Base-by-base conservation (phyloP, 2,888 invertebrate genomes). In the Timema podura region DNA sequence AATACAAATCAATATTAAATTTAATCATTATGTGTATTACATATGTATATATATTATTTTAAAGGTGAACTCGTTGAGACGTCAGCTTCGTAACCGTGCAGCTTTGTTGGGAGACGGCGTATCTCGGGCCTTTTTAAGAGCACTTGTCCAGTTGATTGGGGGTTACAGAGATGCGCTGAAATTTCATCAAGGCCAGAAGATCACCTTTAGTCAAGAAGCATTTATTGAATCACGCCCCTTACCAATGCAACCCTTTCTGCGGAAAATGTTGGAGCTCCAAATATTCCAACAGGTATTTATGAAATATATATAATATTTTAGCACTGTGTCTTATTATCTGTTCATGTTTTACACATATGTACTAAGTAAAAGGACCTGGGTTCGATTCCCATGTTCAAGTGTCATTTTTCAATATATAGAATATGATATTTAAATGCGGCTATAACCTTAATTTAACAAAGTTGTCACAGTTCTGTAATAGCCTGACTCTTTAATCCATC, bases 131-230 rank as follows among this genome's bases (percentile, higher is more conserved):
- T 98, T 98, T 82, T 85, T 98, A 69, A 86, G 91, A 72, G 93
- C 96, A 10, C 84, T 98, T 75, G 98, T 98, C 11, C 91, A 93
- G 80, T 85, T 98, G 69, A 98, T 98, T 77, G 98, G 98, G 65
- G 95, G 95, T 74, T 97, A 96, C 81, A 86, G 95, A 74, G 96
- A 96, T 81, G 96, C 96, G 47, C 87, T 97, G 64, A 90, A 90
- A 80, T 89, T 90, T 76, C 86, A 87, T 73, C 86, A 88, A 74
- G 89, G 88, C 6, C 87, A 90, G 76, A 85, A 86, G 76, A 93
- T 95, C 70, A 93, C 92, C 9, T 97, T 96, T 79, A 91, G 92
- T 81, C 86, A 89, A 68, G 93, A 95, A 74, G 90, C 90, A 76
- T 98, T 98, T 80, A 89, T 97, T 54, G 91, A 90, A 79, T 92